phyloP scores from a whole-genome alignment of 2,113 vertebrate genomes.

The Herpailurus yagouaroundi region DNA sequence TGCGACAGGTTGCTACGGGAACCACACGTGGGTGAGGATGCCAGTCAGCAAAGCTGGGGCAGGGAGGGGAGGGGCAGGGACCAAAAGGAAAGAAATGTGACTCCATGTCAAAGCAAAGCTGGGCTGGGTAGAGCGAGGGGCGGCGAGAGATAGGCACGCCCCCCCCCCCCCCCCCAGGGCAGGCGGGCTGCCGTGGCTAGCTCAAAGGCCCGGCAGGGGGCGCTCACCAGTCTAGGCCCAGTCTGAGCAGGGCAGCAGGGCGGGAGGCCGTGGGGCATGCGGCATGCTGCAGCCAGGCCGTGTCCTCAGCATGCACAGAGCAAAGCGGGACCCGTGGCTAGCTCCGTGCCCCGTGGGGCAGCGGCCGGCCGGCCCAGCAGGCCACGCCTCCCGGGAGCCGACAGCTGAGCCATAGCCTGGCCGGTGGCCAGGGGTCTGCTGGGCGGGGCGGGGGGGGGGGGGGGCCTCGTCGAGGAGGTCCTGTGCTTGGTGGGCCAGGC shows the following conservation, averaged over 20 bases:
- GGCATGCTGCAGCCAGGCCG: conserved; percentile 68
- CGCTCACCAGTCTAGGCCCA: not conserved
- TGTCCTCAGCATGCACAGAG: conserved; percentile 69
- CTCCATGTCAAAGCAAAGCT: conserved; percentile 50
- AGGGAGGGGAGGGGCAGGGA: not conserved
- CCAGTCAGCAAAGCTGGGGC: conserved; percentile 38
- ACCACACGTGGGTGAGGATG: not conserved
- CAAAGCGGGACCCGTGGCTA: not conserved
- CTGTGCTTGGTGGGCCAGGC: conserved; percentile 39
- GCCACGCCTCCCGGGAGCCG: not conserved
- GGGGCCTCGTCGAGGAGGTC: not conserved
- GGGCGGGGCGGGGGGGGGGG: not conserved
- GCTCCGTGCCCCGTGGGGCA: not conserved
- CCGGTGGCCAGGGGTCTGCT: not conserved
- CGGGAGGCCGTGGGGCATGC: conserved; percentile 56
- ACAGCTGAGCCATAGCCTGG: not conserved
- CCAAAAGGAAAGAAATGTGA: not conserved
- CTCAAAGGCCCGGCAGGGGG: not conserved
- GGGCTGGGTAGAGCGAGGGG: not conserved
- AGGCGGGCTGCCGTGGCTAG: not conserved
- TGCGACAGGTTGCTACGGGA: conserved; percentile 24
- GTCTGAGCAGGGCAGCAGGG: not conserved
- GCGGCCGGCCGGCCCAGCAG: not conserved
- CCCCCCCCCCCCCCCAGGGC: not conserved
- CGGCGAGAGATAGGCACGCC: not conserved